These are phyloP conservation scores for Agapornis canus DNA, from an alignment of 2,797 vertebrate species.

Conservation along the genomic window DNA sequence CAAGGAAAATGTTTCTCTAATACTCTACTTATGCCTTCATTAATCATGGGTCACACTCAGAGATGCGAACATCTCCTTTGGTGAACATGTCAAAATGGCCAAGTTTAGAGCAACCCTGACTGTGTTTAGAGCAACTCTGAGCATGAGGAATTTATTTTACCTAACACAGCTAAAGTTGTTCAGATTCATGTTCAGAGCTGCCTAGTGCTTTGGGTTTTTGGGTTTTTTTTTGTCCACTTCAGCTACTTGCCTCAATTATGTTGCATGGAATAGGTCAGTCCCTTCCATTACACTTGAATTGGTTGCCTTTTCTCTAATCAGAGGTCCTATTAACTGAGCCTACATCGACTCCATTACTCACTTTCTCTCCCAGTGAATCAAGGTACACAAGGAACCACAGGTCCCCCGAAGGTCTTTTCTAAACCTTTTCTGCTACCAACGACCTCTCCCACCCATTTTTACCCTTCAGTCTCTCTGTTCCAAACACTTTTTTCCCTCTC, in stretches of 20 bases:
- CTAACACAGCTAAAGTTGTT: neutral
- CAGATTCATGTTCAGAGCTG: neutral
- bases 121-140: neutral
- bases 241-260: neutral
- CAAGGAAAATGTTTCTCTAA: neutral
- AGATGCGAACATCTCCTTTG: neutral
- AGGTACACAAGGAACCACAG: neutral
- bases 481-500: neutral
- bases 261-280: neutral
- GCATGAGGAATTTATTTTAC: neutral
- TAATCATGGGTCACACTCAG: neutral
- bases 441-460: neutral
- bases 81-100: neutral
- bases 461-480: neutral
- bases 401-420: neutral
- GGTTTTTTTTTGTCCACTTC: neutral
- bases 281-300: neutral
- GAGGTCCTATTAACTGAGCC: neutral
- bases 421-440: neutral
- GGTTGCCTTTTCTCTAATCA: neutral
- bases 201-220: neutral
- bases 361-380: neutral
- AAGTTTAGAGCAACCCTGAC: neutral
- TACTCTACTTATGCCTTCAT: neutral
- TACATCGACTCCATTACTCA: neutral